These are phyloP conservation scores for Pelecanus crispus DNA, from an alignment of 2,113 vertebrate species.

Conservation along the genomic window DNA sequence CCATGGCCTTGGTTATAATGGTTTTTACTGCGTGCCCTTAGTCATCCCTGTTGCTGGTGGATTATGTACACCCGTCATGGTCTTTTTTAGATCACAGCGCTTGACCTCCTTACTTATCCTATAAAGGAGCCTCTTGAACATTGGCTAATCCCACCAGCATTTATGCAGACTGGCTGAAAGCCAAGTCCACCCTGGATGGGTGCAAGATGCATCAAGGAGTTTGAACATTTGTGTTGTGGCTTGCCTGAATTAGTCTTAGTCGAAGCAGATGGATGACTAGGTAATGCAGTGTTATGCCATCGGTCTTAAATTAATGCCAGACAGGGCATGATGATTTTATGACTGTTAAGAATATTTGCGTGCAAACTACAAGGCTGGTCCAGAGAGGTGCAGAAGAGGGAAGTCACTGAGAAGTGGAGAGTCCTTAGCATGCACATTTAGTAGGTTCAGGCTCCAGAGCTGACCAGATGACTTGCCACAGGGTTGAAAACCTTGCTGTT, in stretches of 20 bases:
- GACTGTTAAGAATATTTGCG: background rate
- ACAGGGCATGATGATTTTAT: background rate
- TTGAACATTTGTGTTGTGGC: background rate
- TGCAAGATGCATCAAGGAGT: background rate
- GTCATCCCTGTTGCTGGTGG: background rate
- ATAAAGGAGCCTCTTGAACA: background rate
- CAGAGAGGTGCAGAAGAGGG: background rate
- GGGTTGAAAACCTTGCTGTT: background rate
- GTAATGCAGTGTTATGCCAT: background rate
- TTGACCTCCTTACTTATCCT: background rate
- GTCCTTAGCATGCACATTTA: rapidly evolving
- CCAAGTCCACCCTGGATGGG: background rate
- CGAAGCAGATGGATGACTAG: background rate
- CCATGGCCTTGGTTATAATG: background rate
- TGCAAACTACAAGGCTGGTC: background rate
- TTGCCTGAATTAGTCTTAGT: background rate
- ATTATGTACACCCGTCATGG: background rate
- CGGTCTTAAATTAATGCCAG: background rate
- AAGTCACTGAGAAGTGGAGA: background rate
- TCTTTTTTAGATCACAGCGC: background rate
- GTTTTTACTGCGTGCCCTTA: background rate
- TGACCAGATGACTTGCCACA: background rate
- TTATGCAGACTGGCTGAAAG: background rate
- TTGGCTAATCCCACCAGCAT: background rate
- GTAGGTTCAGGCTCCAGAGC: background rate